Conservation (phyloP, 92 coral and sea anemone genomes). For the Phymanthus crucifer region DNA sequence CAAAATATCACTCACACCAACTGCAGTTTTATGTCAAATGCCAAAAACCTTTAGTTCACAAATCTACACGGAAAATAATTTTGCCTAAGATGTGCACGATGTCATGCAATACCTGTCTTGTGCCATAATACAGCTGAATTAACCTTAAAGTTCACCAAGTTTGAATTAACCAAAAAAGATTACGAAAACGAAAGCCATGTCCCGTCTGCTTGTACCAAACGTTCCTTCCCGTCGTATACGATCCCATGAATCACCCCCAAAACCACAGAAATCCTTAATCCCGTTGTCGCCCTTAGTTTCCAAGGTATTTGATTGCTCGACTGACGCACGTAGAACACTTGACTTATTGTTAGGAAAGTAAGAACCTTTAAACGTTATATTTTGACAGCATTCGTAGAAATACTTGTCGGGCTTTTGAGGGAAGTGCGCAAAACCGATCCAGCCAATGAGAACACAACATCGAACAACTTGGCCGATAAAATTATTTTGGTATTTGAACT, state of each 20-base stretch:
- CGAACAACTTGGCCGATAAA: background rate
- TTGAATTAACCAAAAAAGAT: background rate
- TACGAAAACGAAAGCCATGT: background rate
- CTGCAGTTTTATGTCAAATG: background rate
- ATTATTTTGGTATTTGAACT: background rate
- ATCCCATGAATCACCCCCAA: background rate
- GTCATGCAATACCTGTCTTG: background rate
- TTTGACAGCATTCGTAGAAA: slow-evolving; percentile 1
- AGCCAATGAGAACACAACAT: background rate
- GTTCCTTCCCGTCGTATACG: background rate
- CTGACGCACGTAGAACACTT: slow-evolving; percentile 6
- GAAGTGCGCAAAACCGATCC: slow-evolving; percentile 10
- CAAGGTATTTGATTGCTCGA: slow-evolving; percentile 9
- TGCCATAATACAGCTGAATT: background rate
- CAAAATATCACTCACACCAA: slow-evolving; percentile 1
- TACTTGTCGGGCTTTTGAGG: background rate
- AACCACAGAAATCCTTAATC: background rate
- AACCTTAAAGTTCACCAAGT: background rate
- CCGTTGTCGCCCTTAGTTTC: background rate
- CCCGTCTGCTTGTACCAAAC: background rate
- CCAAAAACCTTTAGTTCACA: background rate
- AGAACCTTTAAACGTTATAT: background rate
- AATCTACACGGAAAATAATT: background rate
- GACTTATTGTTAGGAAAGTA: background rate
- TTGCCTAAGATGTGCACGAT: background rate